Conservation (phyloP, 2,113 vertebrate species). For the Apteryx owenii region DNA sequence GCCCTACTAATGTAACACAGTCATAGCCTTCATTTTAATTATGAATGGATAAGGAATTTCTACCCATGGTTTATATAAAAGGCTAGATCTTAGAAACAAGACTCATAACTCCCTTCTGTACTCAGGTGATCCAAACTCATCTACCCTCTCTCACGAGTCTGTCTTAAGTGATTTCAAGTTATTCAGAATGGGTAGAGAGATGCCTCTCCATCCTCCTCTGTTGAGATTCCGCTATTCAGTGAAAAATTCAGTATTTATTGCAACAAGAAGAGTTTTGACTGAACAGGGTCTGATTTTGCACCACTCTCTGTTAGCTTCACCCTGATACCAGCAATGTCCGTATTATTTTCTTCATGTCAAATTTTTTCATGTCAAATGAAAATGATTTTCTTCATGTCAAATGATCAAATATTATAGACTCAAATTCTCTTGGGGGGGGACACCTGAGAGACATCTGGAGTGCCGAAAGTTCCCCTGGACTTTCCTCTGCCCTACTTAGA, state of each 20-base stretch:
- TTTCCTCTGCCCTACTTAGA: background rate
- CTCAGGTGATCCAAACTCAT: background rate
- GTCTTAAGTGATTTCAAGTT: background rate
- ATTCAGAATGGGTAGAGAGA: background rate
- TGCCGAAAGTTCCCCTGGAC: background rate
- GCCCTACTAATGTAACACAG: background rate
- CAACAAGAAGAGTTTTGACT: background rate
- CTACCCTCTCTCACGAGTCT: background rate
- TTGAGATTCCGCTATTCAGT: background rate
- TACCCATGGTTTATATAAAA: background rate
- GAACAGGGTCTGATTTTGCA: background rate
- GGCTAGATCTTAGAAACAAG: background rate
- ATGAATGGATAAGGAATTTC: background rate
- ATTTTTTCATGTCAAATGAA: no score
- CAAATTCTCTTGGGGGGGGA: background rate
- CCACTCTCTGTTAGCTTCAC: background rate
- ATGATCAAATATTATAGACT: background rate
- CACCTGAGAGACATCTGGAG: background rate
- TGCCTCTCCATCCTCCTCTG: background rate
- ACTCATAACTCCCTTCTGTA: background rate
- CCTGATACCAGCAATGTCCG: background rate
- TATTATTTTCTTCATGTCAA: background rate
- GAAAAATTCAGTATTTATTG: background rate
- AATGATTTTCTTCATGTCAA: background rate
- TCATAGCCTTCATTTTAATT: background rate